phyloP scores from a whole-genome alignment of 2,797 vertebrate species.

The Brotula barbata region DNA sequence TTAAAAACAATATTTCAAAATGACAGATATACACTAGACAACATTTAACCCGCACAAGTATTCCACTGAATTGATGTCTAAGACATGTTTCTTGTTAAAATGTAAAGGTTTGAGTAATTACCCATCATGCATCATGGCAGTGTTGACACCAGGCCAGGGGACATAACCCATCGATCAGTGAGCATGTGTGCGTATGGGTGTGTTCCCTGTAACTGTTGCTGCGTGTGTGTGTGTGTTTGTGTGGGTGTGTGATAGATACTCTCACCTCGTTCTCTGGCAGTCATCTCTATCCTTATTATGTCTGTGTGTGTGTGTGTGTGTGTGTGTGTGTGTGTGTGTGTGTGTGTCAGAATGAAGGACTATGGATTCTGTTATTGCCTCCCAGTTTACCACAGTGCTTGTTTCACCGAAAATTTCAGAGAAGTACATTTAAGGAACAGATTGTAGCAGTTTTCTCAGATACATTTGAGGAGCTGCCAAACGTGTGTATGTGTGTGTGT shows the following conservation, averaged over 20 bases:
- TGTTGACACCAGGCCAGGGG: conserved; percentile 21
- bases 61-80: conserved; percentile 27
- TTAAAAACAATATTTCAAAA: conserved; percentile 16
- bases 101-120: conserved; percentile 35
- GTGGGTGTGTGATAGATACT: conserved; percentile 22
- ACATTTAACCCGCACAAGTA: conserved; percentile 13
- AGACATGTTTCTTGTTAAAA: conserved; percentile 40
- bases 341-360: conserved; percentile 8
- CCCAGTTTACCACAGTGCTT: conserved; percentile 5
- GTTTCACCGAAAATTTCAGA: too few species aligned
- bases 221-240: conserved; percentile 6
- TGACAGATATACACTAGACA: conserved; percentile 40
- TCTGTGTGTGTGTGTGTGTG: neutral
- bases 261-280: conserved; percentile 39
- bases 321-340: conserved; percentile 10
- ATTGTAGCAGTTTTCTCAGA: conserved; percentile 8
- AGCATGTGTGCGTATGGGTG: conserved; percentile 12
- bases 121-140: conserved; percentile 30
- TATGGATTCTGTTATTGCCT: conserved; percentile 36
- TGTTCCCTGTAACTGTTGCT: neutral
- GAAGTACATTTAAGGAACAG: too few species aligned
- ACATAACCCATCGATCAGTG: conserved; percentile 39
- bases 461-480: neutral
- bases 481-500: neutral
- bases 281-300: conserved; percentile 35